These are phyloP conservation scores for Seriola rivoliana DNA, from an alignment of 2,113 vertebrate species.

Conservation along the genomic window DNA sequence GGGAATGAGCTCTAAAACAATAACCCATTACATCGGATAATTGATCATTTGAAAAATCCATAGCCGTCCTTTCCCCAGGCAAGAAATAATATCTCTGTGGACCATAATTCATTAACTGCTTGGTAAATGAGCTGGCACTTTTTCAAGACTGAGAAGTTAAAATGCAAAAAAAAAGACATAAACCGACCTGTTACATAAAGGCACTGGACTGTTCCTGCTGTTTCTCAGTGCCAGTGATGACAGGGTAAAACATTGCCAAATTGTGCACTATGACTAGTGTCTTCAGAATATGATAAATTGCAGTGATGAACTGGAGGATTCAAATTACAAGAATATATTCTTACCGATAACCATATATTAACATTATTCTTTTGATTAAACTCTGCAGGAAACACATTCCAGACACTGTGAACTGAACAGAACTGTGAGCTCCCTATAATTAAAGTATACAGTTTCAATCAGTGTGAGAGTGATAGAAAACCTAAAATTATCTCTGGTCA, in stretches of 20 bases:
- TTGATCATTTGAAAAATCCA: conserved; percentile 82
- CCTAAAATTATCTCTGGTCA: background rate
- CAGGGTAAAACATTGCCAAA: background rate
- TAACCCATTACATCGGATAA: conserved; percentile 79
- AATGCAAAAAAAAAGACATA: conserved; percentile 17
- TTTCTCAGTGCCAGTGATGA: background rate
- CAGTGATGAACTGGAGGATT: background rate
- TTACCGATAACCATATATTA: background rate
- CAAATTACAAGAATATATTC: background rate
- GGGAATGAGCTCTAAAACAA: conserved; percentile 79
- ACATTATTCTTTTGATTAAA: background rate
- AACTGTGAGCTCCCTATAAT: background rate
- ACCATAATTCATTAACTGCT: conserved; percentile 70
- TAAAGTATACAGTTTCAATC: conserved; percentile 2
- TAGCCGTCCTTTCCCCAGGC: conserved; percentile 66
- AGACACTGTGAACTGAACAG: background rate
- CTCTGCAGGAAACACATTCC: background rate
- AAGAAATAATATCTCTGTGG: conserved; percentile 68
- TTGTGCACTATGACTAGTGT: background rate
- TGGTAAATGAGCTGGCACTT: conserved; percentile 53
- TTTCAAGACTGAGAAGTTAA: conserved; percentile 34
- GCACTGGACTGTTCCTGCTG: background rate
- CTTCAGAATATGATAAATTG: background rate
- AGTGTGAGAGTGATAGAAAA: background rate
- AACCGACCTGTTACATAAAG: background rate